Percentiles rank a stretch among this genome's conserved stretches.
These are phyloP conservation scores for Elanoides forficatus DNA, from an alignment of 2,113 vertebrate genomes.

Conservation along the genomic window DNA sequence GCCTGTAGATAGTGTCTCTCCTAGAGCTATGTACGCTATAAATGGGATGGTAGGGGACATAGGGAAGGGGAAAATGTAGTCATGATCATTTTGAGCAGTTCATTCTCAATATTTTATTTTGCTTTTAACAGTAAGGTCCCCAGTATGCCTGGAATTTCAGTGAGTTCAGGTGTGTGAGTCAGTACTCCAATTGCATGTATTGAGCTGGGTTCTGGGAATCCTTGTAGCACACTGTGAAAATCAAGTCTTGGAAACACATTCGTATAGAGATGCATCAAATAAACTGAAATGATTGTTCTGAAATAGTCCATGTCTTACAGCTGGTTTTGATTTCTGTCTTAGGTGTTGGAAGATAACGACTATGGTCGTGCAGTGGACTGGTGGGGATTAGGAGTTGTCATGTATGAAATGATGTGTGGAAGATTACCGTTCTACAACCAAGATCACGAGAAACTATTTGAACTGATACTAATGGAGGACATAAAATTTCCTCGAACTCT, in stretches of 20 bases:
- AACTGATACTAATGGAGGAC: conserved; percentile 97
- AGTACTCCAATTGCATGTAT: background rate
- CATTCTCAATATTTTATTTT: background rate
- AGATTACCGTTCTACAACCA: conserved; percentile 97
- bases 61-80: background rate
- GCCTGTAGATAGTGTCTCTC: background rate
- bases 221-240: background rate
- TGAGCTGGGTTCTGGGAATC: background rate
- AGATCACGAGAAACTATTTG: conserved; percentile 97
- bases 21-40: background rate
- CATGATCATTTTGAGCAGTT: background rate
- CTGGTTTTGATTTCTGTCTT: conserved; percentile 17
- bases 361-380: conserved; percentile 96
- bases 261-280: rapidly evolving
- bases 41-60: background rate
- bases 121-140: background rate
- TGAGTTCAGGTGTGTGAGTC: background rate
- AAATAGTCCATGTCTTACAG: background rate
- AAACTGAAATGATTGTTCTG: background rate
- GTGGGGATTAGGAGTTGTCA: conserved; percentile 97
- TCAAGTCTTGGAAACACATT: background rate
- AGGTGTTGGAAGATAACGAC: conserved; percentile 97
- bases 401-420: conserved; percentile 99
- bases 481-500: conserved; percentile 97
- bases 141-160: background rate